Percentiles rank a stretch among this genome's conserved stretches.
Conservation (phyloP, 2,888 invertebrate species). For the Podabrus alpinus region DNA sequence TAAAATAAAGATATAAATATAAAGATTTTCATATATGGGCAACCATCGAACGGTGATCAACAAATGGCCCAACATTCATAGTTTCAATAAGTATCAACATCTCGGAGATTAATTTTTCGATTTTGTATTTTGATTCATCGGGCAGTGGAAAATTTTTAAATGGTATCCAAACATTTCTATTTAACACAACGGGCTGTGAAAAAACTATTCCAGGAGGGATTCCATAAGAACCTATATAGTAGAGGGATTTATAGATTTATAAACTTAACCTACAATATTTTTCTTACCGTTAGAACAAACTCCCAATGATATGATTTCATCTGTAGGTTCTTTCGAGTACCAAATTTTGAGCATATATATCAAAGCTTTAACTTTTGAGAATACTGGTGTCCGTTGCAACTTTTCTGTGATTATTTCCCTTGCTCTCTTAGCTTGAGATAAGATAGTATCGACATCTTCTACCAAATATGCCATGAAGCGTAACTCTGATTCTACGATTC, state of each 20-base stretch:
- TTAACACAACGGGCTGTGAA: constrained; percentile 61
- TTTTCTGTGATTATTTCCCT: constrained; percentile 13
- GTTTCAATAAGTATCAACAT: constrained; percentile 18
- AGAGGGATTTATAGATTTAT: neutral
- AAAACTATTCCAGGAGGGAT: constrained; percentile 60
- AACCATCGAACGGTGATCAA: neutral
- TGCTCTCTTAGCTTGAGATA: neutral
- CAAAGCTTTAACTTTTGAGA: constrained; percentile 53
- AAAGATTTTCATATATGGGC: neutral
- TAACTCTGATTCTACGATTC: constrained; percentile 58
- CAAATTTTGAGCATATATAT: constrained; percentile 59
- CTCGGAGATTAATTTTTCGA: constrained; percentile 26
- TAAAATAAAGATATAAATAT: neutral
- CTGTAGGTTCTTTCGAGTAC: constrained; percentile 52
- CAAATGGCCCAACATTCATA: neutral
- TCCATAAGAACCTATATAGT: constrained; percentile 58
- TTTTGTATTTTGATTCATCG: constrained; percentile 22
- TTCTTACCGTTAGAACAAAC: constrained; percentile 60
- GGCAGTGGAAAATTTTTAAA: constrained; percentile 41
- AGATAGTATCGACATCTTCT: constrained; percentile 49
- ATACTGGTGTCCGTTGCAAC: constrained; percentile 41
- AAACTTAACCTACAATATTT: neutral
- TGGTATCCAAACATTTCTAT: constrained; percentile 57
- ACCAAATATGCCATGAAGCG: constrained; percentile 60
- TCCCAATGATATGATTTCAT: constrained; percentile 60